phyloP scores from a whole-genome alignment of 2,797 vertebrate genomes.

The Gambelia wislizenii region DNA sequence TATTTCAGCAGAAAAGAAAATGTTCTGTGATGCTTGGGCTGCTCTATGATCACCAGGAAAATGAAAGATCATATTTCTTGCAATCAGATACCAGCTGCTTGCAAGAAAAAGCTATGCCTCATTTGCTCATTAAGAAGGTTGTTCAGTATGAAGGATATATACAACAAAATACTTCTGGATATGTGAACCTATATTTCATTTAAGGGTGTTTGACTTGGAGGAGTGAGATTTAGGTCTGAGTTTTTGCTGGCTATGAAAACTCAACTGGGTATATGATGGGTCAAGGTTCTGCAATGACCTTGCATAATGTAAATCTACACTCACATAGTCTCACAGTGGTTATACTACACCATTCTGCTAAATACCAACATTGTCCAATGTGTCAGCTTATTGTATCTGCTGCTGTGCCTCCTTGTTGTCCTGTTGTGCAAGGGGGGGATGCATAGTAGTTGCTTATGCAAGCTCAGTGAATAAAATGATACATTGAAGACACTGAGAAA shows the following conservation, averaged over 20 bases:
- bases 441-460: no score
- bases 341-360: no score
- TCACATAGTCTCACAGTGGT: no score
- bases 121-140: constrained; percentile 33
- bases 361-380: no score
- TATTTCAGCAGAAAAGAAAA: constrained; percentile 15
- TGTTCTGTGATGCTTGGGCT: constrained; percentile 25
- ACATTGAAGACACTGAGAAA: no score
- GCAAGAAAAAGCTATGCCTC: neutral
- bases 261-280: neutral
- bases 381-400: no score
- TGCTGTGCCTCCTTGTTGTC: no score
- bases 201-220: neutral
- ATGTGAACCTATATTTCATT: neutral
- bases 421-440: no score
- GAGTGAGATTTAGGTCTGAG: neutral
- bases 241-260: neutral
- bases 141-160: neutral
- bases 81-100: constrained; percentile 37
- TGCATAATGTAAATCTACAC: no score
- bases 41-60: neutral
- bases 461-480: no score
- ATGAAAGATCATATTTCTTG: neutral
- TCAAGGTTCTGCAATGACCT: no score
- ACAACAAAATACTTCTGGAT: neutral